These are phyloP conservation scores for Varanus salvator DNA, from an alignment of 2,113 vertebrate genomes.

Conservation along the genomic window DNA sequence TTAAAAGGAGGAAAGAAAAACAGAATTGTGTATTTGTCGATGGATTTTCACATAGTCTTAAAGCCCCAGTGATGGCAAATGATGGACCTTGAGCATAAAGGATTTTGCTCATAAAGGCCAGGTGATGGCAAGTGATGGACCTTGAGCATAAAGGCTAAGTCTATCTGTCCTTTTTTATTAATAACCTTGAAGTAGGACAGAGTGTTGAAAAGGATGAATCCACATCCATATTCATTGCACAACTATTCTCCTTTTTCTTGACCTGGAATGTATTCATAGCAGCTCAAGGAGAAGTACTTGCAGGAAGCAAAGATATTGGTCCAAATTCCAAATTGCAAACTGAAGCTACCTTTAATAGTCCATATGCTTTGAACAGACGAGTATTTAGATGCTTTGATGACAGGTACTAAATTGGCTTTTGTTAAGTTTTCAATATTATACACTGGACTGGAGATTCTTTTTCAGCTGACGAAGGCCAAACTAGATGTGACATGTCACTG, in stretches of 20 bases:
- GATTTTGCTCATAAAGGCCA: not conserved
- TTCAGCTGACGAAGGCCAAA: not conserved
- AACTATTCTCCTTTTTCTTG: not conserved
- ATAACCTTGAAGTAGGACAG: not conserved
- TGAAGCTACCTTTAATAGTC: not conserved
- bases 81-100: not conserved
- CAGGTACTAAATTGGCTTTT: no score
- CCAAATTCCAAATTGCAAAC: not conserved
- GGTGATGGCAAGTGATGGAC: not conserved
- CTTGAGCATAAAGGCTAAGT: not conserved
- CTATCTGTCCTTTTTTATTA: not conserved
- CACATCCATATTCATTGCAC: not conserved
- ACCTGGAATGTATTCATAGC: not conserved
- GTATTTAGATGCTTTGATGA: no score
- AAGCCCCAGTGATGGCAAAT: not conserved
- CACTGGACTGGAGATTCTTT: not conserved
- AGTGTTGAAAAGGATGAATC: not conserved
- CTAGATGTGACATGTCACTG: no score
- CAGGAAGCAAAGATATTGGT: not conserved
- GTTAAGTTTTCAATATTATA: not conserved
- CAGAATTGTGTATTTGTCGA: fast-evolving
- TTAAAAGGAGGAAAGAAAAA: not conserved
- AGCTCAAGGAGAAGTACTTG: no score
- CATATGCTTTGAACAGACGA: no score
- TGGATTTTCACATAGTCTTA: slow-evolving; percentile 1